Conservation (phyloP, 1,140 invertebrate genomes). For the Aphis craccivora region DNA sequence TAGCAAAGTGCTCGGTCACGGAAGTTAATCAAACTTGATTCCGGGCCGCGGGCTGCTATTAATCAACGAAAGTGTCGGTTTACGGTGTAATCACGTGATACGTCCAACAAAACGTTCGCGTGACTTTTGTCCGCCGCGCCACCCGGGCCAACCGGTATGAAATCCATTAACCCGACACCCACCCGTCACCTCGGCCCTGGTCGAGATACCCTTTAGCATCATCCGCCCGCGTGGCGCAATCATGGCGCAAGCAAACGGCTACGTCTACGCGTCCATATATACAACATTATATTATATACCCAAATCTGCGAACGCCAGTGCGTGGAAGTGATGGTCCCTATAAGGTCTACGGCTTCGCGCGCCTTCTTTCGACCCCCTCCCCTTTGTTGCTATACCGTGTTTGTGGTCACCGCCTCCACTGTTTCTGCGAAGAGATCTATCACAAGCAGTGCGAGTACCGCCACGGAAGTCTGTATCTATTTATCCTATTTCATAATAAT, state of each 20-base stretch:
- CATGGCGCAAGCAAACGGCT: neutral
- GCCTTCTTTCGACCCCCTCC: neutral
- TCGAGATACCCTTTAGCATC: neutral
- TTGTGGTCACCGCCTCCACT: too few species aligned
- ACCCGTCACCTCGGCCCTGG: neutral
- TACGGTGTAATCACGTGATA: conserved; percentile 55
- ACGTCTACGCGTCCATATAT: neutral
- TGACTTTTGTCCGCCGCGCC: conserved; percentile 51
- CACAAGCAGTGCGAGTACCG: too few species aligned
- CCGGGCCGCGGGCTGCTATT: conserved; percentile 49
- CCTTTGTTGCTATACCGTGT: too few species aligned
- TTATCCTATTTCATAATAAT: too few species aligned
- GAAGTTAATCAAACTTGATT: conserved; percentile 58
- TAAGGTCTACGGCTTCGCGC: neutral
- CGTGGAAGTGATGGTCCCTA: neutral
- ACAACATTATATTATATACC: neutral
- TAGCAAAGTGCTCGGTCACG: conserved; percentile 55
- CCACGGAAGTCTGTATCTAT: too few species aligned
- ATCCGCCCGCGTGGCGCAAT: neutral
- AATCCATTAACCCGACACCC: conserved; percentile 41
- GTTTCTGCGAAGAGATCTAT: too few species aligned
- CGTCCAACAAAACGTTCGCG: conserved; percentile 56
- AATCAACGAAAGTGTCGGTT: conserved; percentile 57
- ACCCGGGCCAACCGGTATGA: conserved; percentile 30
- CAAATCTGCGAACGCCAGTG: neutral